A percentile compares a stretch with the other conserved stretches of the same genome.
Evolutionary conservation across 37 sponge, comb jelly and placozoan species (phyloP).

Genomic region (Aphrocallistes beatrix): DNA sequence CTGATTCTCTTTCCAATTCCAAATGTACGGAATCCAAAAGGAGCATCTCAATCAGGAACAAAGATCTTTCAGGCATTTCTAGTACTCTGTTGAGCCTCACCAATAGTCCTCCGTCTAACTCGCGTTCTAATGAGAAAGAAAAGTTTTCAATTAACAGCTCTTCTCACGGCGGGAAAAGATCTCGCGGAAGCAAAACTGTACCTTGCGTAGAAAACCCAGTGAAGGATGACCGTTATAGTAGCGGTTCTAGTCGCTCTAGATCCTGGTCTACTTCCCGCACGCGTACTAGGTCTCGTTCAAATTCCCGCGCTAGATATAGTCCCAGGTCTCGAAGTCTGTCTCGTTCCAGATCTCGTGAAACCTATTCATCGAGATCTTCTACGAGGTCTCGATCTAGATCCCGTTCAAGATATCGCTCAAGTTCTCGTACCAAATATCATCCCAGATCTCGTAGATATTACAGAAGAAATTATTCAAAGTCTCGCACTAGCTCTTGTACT

Average conservation of each 20-base stretch:
- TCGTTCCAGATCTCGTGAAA: neutral
- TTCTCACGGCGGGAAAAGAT: neutral
- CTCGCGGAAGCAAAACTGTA: neutral
- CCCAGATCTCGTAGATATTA: neutral
- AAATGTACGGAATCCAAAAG: no score
- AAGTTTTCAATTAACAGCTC: neutral
- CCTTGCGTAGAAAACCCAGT: neutral
- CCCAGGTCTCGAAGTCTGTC: neutral
- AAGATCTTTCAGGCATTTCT: no score
- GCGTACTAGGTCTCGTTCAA: neutral
- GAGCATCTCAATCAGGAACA: no score
- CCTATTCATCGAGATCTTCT: neutral
- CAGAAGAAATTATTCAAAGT: no score
- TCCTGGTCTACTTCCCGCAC: no score
- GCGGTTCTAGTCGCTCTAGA: neutral
- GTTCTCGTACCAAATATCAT: neutral
- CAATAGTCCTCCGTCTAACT: no score
- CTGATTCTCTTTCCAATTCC: no score
- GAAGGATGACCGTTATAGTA: neutral
- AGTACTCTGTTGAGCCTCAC: no score
- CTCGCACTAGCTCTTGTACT: neutral
- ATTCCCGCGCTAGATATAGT: neutral
- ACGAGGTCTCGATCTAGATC: neutral
- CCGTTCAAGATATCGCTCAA: neutral
- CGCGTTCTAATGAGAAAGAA: no score